These are phyloP conservation scores for Octodon degus DNA, from an alignment of 2,113 vertebrate species.

Conservation along the genomic window DNA sequence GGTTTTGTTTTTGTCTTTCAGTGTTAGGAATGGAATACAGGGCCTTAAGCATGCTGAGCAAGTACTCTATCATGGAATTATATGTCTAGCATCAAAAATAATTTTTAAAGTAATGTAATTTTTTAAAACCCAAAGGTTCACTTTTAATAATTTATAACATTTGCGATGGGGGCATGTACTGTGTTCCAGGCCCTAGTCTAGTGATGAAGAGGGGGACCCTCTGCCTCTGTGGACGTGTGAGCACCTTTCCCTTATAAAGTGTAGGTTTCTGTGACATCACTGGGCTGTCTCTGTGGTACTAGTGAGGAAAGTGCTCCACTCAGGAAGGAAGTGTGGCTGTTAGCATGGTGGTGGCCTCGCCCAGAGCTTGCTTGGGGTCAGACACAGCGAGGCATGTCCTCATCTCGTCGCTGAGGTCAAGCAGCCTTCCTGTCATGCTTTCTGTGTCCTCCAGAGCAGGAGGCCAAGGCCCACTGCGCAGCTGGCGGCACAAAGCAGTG, in stretches of 20 bases:
- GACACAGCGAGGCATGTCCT: neutral
- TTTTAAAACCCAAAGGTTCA: neutral
- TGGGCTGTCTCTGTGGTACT: neutral
- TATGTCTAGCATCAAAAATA: neutral
- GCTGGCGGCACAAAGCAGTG: neutral
- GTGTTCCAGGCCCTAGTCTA: neutral
- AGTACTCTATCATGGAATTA: neutral
- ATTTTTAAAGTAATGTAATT: neutral
- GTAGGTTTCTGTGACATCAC: neutral
- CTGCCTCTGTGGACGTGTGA: neutral
- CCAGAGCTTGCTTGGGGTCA: neutral
- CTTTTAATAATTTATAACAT: conserved; percentile 14
- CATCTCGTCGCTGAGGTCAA: neutral
- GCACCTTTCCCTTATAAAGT: neutral
- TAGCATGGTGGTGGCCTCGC: accelerated
- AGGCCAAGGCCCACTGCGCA: neutral
- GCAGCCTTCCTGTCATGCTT: neutral
- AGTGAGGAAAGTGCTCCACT: neutral
- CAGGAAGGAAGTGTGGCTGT: neutral
- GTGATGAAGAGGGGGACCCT: neutral
- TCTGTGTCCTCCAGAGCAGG: neutral
- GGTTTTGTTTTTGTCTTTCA: neutral
- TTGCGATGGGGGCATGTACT: neutral
- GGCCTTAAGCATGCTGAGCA: neutral
- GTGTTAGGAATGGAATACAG: neutral